Base-by-base conservation (phyloP, 2,113 vertebrate genomes). In the Saguinus imperator region DNA sequence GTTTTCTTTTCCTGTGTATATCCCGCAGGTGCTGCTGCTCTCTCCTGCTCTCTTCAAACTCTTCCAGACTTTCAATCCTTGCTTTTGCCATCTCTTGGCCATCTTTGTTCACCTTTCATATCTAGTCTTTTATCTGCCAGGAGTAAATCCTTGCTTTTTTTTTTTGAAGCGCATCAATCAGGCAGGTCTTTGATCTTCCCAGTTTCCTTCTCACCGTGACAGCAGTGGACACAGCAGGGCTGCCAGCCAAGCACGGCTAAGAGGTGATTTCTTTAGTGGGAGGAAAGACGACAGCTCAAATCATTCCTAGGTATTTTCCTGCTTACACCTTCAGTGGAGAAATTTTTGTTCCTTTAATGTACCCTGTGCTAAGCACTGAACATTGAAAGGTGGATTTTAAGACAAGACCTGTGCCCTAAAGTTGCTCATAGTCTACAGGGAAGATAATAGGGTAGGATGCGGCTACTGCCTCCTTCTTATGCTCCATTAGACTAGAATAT, bases 71-170 rank as follows among this genome's bases (percentile, higher is more conserved):
- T 85, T 80, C 25, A 3, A 9, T 52, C 29, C n/a, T 43, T 43
- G 8, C 23, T 48, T n/a, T 89, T 40, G 16, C 6, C 14, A 0
- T 37, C 45, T 58, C 82, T 70, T 12, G 17, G 25, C 23, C 55
- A 3, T 61, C 76, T 93, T 82, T 81, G 79, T 57, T 89, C 61
- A 35, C 20, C 35, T 70, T 89, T 52, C 66, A 52, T 12, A 37
- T 50, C 79, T 84, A 3, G 66, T 80, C 77, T 72, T 95, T 81
- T 27, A 29, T 58, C 27, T 32, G 61, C 70, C 55, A 61, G 27
- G 35, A 84, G 91, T 83, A 64, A 86, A 96, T 85, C 73, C 95
- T 90, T 40, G 50, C 91, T 95, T 64, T 64, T 64, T 52, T 61
- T 52, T 64, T 91, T 50, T 79, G 68, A 73, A 82, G 79, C 37